Evolutionary conservation across 1,140 invertebrate species (phyloP), one percentile per base, ranked within the genome.

Genomic region (Subanguina moxae): DNA sequence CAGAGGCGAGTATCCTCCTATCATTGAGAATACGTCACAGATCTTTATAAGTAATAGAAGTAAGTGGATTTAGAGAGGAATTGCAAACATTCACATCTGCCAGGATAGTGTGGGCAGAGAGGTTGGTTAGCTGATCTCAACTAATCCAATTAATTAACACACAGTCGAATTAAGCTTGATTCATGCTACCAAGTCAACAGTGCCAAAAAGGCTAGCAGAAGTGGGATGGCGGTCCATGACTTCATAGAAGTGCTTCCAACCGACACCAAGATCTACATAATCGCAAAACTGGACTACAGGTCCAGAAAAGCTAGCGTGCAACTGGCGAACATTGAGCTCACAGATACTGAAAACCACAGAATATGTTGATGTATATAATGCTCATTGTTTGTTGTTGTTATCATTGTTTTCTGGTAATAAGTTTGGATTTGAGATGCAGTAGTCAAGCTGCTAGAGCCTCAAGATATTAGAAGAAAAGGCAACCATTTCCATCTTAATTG

Each of bases 261-360:
- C 63, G 80, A 80, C 64, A 78, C 70, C 52, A 82, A 80, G 65
- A 56, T 80, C 23, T 77, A 76, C 48, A 70, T 76, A 38, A 77
- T 76, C 28, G 74, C 64, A n/a, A 73, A 66, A 66, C 38, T 76
- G 43, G 68, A 64, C n/a, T 32, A 62, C 19, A 59, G 75, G n/a
- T 63, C 66, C n/a, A 38, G 75, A 30, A 76, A 72, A 58, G 67
- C 74, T 23, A 77, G 63, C 43, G 58, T 76, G 9, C 62, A 61
- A 59, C 52, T 76, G 17, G 74, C 73, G 38, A 75, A 75, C 64
- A 46, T 75, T 13, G 28, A 52, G 45, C 61, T 75, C n/a, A 75
- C 74, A 57, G 72, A 70, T 48, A 67, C 73, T 25, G 73, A 76
- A 32, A 75, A 75, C 58, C 74, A 75, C 46, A 68, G 32, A 38